Conservation (phyloP, 23 tunicate species). For the Oikopleura albicans region DNA sequence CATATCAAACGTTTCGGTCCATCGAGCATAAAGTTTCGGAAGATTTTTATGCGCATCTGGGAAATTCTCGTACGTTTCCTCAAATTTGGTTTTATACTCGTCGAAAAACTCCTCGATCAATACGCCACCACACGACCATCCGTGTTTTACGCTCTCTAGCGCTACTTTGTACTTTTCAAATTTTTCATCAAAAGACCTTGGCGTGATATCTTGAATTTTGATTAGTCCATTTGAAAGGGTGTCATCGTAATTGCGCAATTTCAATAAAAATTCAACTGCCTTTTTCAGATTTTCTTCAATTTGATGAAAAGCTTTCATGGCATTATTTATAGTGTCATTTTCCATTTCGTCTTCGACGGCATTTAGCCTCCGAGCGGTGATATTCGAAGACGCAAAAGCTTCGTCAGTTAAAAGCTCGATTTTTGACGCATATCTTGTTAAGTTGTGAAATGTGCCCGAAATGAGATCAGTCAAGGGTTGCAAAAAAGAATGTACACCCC, state of each 20-base stretch:
- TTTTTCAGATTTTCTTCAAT: neutral
- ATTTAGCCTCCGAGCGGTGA: neutral
- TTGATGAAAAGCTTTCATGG: neutral
- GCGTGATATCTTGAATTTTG: neutral
- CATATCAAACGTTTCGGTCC: too few relatives aligned
- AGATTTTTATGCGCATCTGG: too few relatives aligned
- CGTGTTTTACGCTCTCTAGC: neutral
- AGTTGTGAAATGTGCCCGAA: too few relatives aligned
- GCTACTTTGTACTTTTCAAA: neutral
- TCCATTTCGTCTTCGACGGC: neutral
- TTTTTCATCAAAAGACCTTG: neutral
- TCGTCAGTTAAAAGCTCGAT: neutral
- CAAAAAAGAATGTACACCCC: too few relatives aligned
- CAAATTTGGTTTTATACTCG: too few relatives aligned
- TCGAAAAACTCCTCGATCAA: too few relatives aligned
- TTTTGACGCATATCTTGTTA: neutral
- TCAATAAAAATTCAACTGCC: neutral
- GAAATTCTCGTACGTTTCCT: neutral
- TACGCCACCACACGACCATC: neutral
- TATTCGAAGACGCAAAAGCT: neutral
- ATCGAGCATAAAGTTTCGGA: too few relatives aligned
- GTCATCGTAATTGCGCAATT: neutral
- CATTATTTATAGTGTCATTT: neutral
- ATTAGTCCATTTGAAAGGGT: neutral
- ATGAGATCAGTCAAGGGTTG: too few relatives aligned